Evolutionary conservation across 2,797 vertebrate species (phyloP), one percentile per base, ranked within the genome.

Genomic region (Sphenodon punctatus): DNA sequence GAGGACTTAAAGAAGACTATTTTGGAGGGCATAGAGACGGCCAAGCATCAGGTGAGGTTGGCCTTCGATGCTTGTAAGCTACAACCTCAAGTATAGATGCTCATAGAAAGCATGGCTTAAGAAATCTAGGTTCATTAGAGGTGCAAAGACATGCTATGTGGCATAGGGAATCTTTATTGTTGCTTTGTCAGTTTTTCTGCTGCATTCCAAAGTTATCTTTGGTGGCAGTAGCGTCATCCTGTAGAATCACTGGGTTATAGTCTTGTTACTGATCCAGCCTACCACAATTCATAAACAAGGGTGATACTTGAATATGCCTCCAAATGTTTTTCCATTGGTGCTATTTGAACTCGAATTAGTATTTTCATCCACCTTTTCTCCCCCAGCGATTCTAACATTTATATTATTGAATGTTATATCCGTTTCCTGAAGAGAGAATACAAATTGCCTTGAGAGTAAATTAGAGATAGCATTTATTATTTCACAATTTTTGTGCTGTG

Each of bases 51-150:
- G 86, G 89, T 93, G 86, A 93, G 85, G 80, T 10, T 93, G 75
- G 76, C 86, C 88, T 94, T 93, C 86, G 93, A 85, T 95, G 90
- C 91, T 88, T 94, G 91, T 92, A 78, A 91, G 87, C 87, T 93
- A 79, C 79, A 91, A 84, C 55, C 81, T 90, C 87, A 82, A 90
- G 70, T 85, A 69, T 85, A 80, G 76, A 20, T 88, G 69, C 66
- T 83, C 67, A 45, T 27, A 38, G 88, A 63, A 86, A 85, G 58
- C 56, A 87, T 73, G 86, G 75, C 66, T 89, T 78, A 87, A 73
- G 63, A 58, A 90, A 87, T 71, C 79, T 88, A 72, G 60, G 25
- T 86, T 68, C 59, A 78, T 48, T 15, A 70, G 27, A 91, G 69
- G 72, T 90, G 49, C 36, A 27, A 73, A 77, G 32, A 70, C 46